These are phyloP conservation scores for Pseudococcus longispinus DNA, from an alignment of 2,888 invertebrate genomes.

Conservation along the genomic window DNA sequence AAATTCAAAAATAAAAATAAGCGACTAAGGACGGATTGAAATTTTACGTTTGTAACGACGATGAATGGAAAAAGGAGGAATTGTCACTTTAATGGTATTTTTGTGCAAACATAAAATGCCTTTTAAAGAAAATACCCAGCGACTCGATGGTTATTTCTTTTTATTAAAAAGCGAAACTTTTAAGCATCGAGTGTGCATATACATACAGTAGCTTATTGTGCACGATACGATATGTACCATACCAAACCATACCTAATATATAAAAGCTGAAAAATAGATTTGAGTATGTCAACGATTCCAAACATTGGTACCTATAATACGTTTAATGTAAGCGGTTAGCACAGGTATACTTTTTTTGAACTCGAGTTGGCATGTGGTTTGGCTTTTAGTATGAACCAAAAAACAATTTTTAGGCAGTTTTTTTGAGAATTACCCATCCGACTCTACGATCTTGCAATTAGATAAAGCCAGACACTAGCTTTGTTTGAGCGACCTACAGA, in stretches of 20 bases:
- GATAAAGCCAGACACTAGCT: no score
- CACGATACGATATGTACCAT: not conserved
- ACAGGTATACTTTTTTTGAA: no score
- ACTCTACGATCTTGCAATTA: no score
- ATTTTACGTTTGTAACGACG: slow-evolving; percentile 24
- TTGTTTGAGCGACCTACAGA: no score
- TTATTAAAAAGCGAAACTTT: slow-evolving; percentile 23
- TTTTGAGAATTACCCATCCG: no score
- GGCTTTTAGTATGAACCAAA: no score
- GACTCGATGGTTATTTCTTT: not conserved
- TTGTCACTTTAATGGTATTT: slow-evolving; percentile 22
- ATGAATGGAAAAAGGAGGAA: slow-evolving; percentile 2
- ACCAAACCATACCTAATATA: not conserved
- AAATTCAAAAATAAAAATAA: slow-evolving; percentile 25
- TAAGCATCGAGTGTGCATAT: not conserved
- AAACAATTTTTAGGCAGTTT: no score
- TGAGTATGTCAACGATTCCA: no score
- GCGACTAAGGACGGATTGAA: slow-evolving; percentile 2
- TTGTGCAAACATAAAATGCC: slow-evolving; percentile 26
- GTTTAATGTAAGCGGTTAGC: no score
- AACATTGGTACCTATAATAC: no score
- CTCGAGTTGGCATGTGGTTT: no score
- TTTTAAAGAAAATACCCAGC: slow-evolving; percentile 15
- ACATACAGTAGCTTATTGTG: not conserved
- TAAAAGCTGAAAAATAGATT: not conserved